These are phyloP conservation scores for Psophia crepitans DNA, from an alignment of 2,113 vertebrate genomes.

Conservation along the genomic window DNA sequence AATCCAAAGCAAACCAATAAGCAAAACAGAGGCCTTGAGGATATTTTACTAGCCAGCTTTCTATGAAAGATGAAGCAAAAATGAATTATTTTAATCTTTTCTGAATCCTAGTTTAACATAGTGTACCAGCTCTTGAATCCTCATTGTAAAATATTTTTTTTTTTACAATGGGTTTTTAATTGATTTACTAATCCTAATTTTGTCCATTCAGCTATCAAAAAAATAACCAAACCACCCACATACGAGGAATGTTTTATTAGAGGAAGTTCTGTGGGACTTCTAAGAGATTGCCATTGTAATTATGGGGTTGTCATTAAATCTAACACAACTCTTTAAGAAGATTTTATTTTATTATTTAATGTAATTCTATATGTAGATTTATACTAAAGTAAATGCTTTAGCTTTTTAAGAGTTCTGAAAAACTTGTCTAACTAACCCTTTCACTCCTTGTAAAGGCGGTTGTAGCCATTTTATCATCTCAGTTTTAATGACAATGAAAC, in stretches of 20 bases:
- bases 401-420: background rate
- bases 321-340: background rate
- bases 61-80: background rate
- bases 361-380: background rate
- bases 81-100: background rate
- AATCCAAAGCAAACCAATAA: background rate
- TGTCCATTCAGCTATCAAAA: background rate
- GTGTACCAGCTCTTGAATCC: background rate
- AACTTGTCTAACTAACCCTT: background rate
- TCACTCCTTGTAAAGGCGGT: background rate
- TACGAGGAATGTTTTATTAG: background rate
- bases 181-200: background rate
- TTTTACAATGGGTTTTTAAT: too few relatives aligned
- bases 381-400: background rate
- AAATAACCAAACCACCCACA: too few relatives aligned
- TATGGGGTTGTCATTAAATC: background rate
- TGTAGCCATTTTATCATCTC: background rate
- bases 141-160: background rate
- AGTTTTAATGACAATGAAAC: background rate
- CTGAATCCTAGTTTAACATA: background rate
- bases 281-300: background rate
- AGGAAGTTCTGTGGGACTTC: background rate
- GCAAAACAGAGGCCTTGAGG: background rate
- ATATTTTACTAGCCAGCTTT: background rate
- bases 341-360: background rate